Evolutionary conservation across 2,888 invertebrate genomes (phyloP).

Genomic region (Tanytarsus gracilentus): DNA sequence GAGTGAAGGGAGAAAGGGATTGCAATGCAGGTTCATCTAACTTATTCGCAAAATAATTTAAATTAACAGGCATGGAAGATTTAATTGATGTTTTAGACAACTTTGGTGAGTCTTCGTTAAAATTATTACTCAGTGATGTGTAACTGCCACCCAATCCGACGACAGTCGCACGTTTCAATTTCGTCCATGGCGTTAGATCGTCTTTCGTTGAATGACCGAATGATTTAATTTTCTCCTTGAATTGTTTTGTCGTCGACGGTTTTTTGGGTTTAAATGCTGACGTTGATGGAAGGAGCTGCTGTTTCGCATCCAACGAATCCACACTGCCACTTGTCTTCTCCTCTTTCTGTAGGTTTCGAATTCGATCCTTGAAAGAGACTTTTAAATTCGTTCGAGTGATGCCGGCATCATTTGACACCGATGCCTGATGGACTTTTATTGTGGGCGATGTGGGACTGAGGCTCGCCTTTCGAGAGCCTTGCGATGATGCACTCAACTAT

Average conservation of each 20-base stretch:
- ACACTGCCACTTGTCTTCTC: constrained; percentile 35
- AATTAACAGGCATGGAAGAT: constrained; percentile 23
- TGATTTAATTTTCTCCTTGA: constrained; percentile 47
- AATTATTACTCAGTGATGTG: constrained; percentile 38
- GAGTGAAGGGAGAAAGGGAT: not conserved
- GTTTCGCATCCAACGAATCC: constrained; percentile 39
- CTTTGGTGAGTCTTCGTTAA: constrained; percentile 30
- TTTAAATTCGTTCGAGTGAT: constrained; percentile 47
- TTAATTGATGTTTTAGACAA: constrained; percentile 22
- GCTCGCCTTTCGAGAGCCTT: constrained; percentile 28
- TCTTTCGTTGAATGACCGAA: constrained; percentile 37
- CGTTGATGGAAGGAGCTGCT: constrained; percentile 36
- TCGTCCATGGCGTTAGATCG: constrained; percentile 58
- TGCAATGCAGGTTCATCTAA: not conserved
- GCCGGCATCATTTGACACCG: constrained; percentile 40
- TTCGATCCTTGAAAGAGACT: constrained; percentile 55
- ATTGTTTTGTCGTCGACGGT: constrained; percentile 36
- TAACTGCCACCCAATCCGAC: constrained; percentile 40
- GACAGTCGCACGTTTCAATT: constrained; percentile 60
- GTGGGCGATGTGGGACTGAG: constrained; percentile 31
- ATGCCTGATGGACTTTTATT: constrained; percentile 39
- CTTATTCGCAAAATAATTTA: constrained; percentile 11
- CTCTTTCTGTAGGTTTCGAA: constrained; percentile 47
- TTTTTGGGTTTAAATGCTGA: constrained; percentile 34
- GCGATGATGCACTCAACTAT: constrained; percentile 20